Evolutionary conservation across 2,888 invertebrate species (phyloP).

Genomic region (Dasypogon diadema): DNA sequence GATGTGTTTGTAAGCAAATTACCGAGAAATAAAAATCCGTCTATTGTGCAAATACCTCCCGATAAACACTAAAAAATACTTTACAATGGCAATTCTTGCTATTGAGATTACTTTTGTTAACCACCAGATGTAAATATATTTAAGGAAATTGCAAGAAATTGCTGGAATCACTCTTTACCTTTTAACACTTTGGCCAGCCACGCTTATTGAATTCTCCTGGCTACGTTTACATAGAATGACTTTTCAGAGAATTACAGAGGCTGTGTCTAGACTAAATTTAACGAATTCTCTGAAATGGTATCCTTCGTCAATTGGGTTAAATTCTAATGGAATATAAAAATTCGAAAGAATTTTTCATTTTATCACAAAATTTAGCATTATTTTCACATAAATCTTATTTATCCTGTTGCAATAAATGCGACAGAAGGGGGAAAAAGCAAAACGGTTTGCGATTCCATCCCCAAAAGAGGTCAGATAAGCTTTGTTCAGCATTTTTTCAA

Average conservation of each 20-base stretch:
- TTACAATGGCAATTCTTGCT: neutral
- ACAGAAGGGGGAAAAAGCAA: too few relatives aligned
- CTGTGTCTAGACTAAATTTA: conserved; percentile 4
- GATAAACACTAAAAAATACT: neutral
- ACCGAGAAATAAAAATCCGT: conserved; percentile 15
- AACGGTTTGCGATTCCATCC: too few relatives aligned
- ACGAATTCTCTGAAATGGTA: too few relatives aligned
- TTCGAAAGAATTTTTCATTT: too few relatives aligned
- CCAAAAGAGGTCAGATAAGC: too few relatives aligned
- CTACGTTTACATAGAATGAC: conserved; percentile 45
- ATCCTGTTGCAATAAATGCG: too few relatives aligned
- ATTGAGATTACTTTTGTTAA: neutral
- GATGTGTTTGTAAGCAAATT: conserved; percentile 31
- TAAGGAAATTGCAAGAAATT: conserved; percentile 13
- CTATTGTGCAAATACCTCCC: neutral
- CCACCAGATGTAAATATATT: neutral
- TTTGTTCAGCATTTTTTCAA: too few relatives aligned
- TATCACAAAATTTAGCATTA: too few relatives aligned
- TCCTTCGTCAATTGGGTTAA: too few relatives aligned
- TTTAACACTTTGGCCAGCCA: conserved; percentile 90
- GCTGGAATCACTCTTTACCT: conserved; percentile 71
- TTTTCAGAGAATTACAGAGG: neutral
- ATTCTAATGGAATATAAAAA: too few relatives aligned
- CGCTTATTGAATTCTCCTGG: conserved; percentile 73
- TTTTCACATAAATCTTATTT: too few relatives aligned